Conservation (phyloP, 2,888 invertebrate genomes). For the Quadriops clusia region DNA sequence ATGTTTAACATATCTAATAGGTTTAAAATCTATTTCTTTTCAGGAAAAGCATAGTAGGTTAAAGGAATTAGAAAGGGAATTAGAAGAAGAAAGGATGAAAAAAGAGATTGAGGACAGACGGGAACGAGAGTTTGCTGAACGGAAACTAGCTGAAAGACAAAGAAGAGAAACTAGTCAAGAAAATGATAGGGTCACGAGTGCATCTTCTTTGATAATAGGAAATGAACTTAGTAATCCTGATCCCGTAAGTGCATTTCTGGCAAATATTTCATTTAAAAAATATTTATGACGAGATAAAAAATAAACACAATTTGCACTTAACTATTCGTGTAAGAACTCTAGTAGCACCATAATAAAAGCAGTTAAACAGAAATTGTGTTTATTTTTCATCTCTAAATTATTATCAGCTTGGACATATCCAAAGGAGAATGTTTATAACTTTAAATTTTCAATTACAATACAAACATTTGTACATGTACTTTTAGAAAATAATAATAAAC, state of each 20-base stretch:
- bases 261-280: too few relatives aligned
- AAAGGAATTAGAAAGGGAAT: slow-evolving; percentile 38
- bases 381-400: too few relatives aligned
- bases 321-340: too few relatives aligned
- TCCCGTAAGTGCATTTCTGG: slow-evolving; percentile 44
- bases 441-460: too few relatives aligned
- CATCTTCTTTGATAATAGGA: slow-evolving; percentile 54
- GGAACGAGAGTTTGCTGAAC: slow-evolving; percentile 27
- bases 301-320: too few relatives aligned
- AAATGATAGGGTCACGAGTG: slow-evolving; percentile 33
- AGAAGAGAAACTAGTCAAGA: slow-evolving; percentile 37
- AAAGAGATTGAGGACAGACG: slow-evolving; percentile 36
- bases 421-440: too few relatives aligned
- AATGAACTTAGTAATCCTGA: slow-evolving; percentile 53
- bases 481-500: too few relatives aligned
- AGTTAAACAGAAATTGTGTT: too few relatives aligned
- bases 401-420: too few relatives aligned
- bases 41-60: slow-evolving; percentile 26
- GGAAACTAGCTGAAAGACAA: slow-evolving; percentile 23
- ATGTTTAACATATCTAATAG: neutral
- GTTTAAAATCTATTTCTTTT: slow-evolving; percentile 8
- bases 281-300: too few relatives aligned
- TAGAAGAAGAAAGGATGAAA: slow-evolving; percentile 36
- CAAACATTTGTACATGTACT: too few relatives aligned
- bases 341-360: too few relatives aligned